Evolutionary conservation across 1,140 invertebrate genomes (phyloP).

Genomic region (Aporrectodea caliginosa): DNA sequence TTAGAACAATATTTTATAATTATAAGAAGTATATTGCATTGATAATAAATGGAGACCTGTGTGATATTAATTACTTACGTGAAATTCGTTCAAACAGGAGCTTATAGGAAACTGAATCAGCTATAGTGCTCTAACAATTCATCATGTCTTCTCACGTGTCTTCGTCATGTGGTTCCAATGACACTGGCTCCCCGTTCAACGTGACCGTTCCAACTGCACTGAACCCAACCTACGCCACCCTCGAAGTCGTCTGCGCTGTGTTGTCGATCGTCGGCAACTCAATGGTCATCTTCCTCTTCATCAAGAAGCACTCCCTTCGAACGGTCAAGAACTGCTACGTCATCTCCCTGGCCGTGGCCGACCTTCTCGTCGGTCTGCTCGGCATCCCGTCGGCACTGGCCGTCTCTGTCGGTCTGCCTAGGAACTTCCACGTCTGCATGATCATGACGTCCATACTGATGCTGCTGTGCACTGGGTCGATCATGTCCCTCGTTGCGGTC

Average conservation of each 20-base stretch:
- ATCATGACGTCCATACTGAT: conserved; percentile 82
- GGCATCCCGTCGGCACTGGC: conserved; percentile 82
- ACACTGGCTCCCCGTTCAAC: background rate
- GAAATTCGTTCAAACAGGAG: no score
- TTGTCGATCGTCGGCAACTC: conserved; percentile 77
- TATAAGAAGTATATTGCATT: no score
- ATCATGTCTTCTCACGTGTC: no score
- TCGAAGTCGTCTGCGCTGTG: conserved; percentile 75
- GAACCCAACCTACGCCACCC: conserved; percentile 62
- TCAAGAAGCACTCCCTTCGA: conserved; percentile 69
- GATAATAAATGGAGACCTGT: no score
- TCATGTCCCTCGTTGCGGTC: conserved; percentile 83
- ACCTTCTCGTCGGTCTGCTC: conserved; percentile 64
- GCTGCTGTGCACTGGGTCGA: conserved; percentile 81
- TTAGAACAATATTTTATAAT: no score
- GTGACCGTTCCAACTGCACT: conserved; percentile 30
- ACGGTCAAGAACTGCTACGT: conserved; percentile 86
- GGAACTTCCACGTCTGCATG: conserved; percentile 68
- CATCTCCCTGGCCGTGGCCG: conserved; percentile 69
- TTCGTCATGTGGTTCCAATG: background rate
- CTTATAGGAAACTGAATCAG: no score
- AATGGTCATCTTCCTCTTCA: conserved; percentile 78
- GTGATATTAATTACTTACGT: no score
- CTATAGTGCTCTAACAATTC: no score
- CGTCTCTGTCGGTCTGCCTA: conserved; percentile 70